A percentile compares a stretch with the other conserved stretches of the same genome.
Evolutionary conservation across 2,113 vertebrate genomes (phyloP).

Genomic region (Chlorodrepanis virens): DNA sequence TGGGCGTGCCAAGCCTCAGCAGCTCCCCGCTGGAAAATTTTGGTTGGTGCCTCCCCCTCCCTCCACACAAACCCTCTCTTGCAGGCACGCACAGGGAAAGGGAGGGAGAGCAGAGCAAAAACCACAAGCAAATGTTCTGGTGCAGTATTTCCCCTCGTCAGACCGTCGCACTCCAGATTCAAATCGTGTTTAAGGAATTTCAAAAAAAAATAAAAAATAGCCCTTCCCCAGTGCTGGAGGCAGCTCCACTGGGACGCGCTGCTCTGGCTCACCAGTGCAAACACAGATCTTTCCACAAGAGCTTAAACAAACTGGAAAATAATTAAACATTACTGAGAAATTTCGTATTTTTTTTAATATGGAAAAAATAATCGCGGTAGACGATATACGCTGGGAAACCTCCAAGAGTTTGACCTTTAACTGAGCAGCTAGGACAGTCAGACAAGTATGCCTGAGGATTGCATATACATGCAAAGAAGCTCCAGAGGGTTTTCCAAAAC

Average conservation of each 20-base stretch:
- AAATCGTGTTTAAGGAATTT: not conserved
- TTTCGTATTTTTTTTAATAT: not conserved
- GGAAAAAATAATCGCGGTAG: constrained; percentile 17
- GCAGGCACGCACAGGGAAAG: constrained; percentile 20
- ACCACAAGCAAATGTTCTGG: constrained; percentile 50
- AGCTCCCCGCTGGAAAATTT: not conserved
- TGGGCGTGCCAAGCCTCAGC: not conserved
- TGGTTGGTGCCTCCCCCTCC: constrained; percentile 2
- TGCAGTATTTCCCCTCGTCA: constrained; percentile 16
- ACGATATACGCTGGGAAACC: constrained; percentile 20
- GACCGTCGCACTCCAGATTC: not conserved
- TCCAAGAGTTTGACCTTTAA: constrained; percentile 55
- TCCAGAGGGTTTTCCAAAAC: constrained; percentile 18
- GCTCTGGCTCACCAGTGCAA: not conserved
- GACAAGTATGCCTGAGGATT: not conserved
- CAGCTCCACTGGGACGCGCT: not conserved
- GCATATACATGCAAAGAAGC: not conserved
- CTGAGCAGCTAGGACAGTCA: constrained; percentile 14
- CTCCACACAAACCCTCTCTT: not conserved
- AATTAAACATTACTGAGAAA: not conserved
- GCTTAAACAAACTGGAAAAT: not conserved
- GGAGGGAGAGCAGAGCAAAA: constrained; percentile 23
- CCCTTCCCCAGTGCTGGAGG: not conserved
- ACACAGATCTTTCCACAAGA: not conserved
- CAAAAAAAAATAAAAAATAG: not conserved